phyloP scores from a whole-genome alignment of 2,113 vertebrate species.

The Rhinopomastus cyanomelas region DNA sequence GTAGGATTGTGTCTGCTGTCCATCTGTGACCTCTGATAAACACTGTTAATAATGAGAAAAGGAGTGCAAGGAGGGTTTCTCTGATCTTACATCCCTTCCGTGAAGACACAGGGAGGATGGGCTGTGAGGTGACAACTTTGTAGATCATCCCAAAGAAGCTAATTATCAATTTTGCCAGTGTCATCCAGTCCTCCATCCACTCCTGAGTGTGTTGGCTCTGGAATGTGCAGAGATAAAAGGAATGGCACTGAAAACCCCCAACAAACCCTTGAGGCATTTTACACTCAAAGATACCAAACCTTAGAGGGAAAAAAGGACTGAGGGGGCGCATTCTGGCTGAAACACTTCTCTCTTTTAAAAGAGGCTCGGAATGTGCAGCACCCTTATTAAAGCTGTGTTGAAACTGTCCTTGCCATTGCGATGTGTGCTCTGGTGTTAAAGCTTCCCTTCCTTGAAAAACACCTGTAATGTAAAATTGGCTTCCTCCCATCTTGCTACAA shows the following conservation, averaged over 20 bases:
- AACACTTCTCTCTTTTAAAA: neutral
- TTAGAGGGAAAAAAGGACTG: neutral
- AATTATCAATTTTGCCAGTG: neutral
- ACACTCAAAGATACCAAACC: neutral
- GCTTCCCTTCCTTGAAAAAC: neutral
- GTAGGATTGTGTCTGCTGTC: slow-evolving; percentile 6
- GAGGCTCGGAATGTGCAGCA: neutral
- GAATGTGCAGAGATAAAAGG: neutral
- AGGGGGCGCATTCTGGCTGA: neutral
- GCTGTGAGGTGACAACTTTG: neutral
- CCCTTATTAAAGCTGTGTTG: neutral
- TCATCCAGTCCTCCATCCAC: neutral
- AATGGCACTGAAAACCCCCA: neutral
- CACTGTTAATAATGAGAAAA: neutral
- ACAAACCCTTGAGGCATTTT: neutral
- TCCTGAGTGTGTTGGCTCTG: neutral
- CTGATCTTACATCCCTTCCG: neutral
- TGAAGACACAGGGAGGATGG: neutral
- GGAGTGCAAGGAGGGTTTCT: neutral
- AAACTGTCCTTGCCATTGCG: neutral
- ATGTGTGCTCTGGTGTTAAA: neutral
- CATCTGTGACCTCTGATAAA: neutral
- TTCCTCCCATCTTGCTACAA: neutral
- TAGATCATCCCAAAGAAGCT: neutral
- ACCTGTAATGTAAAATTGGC: neutral